Percentiles rank a stretch among this genome's conserved stretches.
Conservation (phyloP, 2,888 invertebrate species). For the Brenthis ino region DNA sequence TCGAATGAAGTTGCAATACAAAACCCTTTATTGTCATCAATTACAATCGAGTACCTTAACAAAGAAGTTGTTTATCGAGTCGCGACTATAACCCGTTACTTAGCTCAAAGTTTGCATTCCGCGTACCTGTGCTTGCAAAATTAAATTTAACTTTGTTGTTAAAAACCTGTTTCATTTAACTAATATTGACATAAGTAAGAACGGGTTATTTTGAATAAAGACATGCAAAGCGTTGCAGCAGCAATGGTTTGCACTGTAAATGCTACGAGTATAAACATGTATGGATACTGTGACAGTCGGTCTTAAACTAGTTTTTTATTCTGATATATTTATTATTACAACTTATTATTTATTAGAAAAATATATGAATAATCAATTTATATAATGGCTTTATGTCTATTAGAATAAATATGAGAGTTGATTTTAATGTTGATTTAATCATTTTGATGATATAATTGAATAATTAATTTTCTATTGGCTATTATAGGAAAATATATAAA, state of each 20-base stretch:
- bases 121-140: constrained; percentile 64
- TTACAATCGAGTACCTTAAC: constrained; percentile 31
- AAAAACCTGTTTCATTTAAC: constrained; percentile 48
- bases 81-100: constrained; percentile 60
- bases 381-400: too few species aligned
- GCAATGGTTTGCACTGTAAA: constrained; percentile 8
- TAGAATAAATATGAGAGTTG: too few species aligned
- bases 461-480: too few species aligned
- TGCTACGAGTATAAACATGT: neutral
- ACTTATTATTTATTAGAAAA: neutral
- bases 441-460: too few species aligned
- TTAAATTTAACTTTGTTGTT: constrained; percentile 48
- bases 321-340: neutral
- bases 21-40: constrained; percentile 33
- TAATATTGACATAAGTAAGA: constrained; percentile 41
- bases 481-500: too few species aligned
- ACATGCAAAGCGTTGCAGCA: constrained; percentile 28
- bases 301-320: neutral
- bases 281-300: neutral
- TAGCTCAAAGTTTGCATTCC: constrained; percentile 71
- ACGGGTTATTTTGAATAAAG: constrained; percentile 28
- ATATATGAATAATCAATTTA: too few species aligned
- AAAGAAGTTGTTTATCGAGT: constrained; percentile 42
- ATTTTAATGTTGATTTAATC: too few species aligned
- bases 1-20: constrained; percentile 33